A percentile compares a stretch with the other conserved stretches of the same genome.
These are phyloP conservation scores for Columba livia DNA, from an alignment of 2,113 vertebrate genomes.

Conservation along the genomic window DNA sequence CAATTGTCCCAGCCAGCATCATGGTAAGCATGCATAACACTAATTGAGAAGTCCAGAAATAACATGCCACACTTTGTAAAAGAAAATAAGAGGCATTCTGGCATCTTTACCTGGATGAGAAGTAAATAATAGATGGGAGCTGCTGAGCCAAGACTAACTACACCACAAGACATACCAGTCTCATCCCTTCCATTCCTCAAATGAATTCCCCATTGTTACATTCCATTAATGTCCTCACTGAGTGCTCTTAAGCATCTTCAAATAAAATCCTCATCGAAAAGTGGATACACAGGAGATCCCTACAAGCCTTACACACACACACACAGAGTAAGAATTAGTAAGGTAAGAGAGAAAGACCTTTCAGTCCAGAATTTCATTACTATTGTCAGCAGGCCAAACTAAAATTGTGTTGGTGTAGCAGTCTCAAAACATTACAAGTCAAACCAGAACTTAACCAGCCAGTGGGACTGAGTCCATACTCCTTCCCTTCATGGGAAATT, in stretches of 20 bases:
- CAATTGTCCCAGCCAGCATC: background rate
- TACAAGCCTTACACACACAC: background rate
- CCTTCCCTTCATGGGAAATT: background rate
- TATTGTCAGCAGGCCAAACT: background rate
- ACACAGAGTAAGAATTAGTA: background rate
- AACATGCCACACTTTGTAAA: background rate
- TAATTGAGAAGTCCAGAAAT: background rate
- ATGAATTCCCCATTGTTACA: background rate
- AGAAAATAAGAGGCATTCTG: background rate
- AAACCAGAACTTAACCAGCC: background rate
- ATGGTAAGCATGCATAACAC: background rate
- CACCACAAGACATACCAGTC: background rate
- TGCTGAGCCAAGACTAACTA: background rate
- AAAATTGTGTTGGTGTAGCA: background rate
- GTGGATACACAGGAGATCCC: background rate
- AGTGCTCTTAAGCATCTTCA: background rate
- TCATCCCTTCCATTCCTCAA: background rate
- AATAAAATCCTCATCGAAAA: background rate
- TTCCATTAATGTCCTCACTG: background rate
- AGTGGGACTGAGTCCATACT: background rate
- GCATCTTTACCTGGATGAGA: background rate
- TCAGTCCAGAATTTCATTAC: background rate
- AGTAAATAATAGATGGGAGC: conserved; percentile 3
- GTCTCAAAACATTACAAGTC: background rate
- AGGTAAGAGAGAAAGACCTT: background rate